Conservation (phyloP, 2,888 invertebrate species). For the Chrysotoxum bicinctum region DNA sequence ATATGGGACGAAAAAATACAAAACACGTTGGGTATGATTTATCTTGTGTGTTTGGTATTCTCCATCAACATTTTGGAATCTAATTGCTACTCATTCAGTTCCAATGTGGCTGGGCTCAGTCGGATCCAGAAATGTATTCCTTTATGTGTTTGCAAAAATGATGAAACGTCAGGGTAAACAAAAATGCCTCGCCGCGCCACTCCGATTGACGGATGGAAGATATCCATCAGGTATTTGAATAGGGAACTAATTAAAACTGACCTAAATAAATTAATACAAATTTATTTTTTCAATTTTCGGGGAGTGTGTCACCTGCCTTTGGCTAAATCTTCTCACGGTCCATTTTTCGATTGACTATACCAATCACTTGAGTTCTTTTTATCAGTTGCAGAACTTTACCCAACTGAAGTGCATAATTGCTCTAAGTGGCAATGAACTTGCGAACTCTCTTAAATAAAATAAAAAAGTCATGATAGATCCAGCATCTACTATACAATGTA, state of each 20-base stretch:
- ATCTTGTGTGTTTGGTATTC: background rate
- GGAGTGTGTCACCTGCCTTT: conserved; percentile 54
- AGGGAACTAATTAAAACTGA: conserved; percentile 56
- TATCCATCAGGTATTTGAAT: conserved; percentile 23
- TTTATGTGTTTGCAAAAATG: conserved; percentile 22
- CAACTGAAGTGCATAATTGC: conserved; percentile 35
- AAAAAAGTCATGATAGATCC: background rate
- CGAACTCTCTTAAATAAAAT: conserved; percentile 18
- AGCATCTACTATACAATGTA: background rate
- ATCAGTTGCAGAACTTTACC: background rate
- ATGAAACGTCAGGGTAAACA: conserved; percentile 8
- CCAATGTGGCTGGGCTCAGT: conserved; percentile 1
- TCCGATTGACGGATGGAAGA: conserved; percentile 14
- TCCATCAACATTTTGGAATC: conserved; percentile 23
- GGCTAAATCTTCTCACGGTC: conserved; percentile 23
- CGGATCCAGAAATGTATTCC: conserved; percentile 14
- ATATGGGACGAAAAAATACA: no score
- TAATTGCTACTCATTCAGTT: conserved; percentile 29
- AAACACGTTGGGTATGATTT: background rate
- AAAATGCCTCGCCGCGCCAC: background rate
- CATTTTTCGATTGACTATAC: conserved; percentile 19
- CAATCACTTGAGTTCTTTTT: conserved; percentile 19
- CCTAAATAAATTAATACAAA: conserved; percentile 47
- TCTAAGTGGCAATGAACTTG: conserved; percentile 62
- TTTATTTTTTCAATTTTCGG: conserved; percentile 31